Conservation (phyloP, 2,888 invertebrate genomes). For the Platynereis dumerilii region DNA sequence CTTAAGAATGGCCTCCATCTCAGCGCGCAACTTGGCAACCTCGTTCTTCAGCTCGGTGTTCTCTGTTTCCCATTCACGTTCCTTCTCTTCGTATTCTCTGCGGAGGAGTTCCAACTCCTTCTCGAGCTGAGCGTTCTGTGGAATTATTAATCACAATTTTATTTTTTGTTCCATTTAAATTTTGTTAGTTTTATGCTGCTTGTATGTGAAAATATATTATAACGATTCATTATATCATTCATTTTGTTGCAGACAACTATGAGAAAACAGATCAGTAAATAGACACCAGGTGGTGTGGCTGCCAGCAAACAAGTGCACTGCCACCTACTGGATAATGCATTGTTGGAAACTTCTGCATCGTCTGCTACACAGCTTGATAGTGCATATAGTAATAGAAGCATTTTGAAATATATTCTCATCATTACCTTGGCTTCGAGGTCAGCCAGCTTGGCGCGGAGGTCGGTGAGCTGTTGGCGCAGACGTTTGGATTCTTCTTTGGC, state of each 20-base stretch:
- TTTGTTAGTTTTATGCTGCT: no score
- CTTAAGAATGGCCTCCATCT: constrained; percentile 61
- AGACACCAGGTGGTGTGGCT: neutral
- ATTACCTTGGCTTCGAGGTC: constrained; percentile 66
- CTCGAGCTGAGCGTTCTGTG: constrained; percentile 66
- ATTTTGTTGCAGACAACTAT: no score
- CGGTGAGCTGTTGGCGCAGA: constrained; percentile 63
- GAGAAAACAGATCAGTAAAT: no score
- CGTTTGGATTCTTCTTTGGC: constrained; percentile 65
- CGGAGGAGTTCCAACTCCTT: constrained; percentile 65
- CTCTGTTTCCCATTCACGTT: constrained; percentile 64
- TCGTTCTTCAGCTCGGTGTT: constrained; percentile 55
- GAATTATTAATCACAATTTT: constrained; percentile 24
- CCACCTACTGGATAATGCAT: no score
- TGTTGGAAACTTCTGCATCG: no score
- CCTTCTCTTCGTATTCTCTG: constrained; percentile 65
- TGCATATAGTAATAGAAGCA: no score
- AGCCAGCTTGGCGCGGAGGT: constrained; percentile 64
- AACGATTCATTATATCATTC: neutral
- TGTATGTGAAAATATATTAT: neutral
- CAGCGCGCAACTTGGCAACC: constrained; percentile 55
- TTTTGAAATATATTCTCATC: no score
- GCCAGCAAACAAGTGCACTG: no score
- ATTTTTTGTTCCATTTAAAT: neutral
- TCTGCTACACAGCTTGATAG: no score